Evolutionary conservation across 2,113 vertebrate genomes (phyloP), one percentile per base, ranked within the genome.

Genomic region (Eretmochelys imbricata): DNA sequence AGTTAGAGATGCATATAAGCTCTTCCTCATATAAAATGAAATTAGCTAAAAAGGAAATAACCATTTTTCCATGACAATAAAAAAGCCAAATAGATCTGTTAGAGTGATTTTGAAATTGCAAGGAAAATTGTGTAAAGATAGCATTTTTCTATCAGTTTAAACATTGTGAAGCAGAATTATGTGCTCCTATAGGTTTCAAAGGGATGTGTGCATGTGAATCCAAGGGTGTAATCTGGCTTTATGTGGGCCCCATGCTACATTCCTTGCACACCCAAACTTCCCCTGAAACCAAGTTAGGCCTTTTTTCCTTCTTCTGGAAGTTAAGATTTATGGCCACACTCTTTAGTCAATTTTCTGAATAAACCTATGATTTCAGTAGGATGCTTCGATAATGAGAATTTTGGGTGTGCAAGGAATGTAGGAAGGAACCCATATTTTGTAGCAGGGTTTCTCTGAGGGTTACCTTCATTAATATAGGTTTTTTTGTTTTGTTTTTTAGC

Each of bases 401-500:
- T 82, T 95, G 89, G 92, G 84, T 78, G 46, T 65, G 87, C 85
- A 87, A 95, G 94, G 87, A 96, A 95, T 94, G 90, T 89, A 91
- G 84, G 89, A 92, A 84, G 89, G 95, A 97, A 95, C 89, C 81
- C 59, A 90, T 87, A 95, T 90, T 96, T 91, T 93, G 38, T 78
- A 17, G 72, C 38, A 42, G 19, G 20, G 22, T 22, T 46, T 42
- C 38, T 11, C n/a, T 46, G 19, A 8, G 5, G n/a, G 9, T 95
- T 94, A 93, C 95, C 82, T 87, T 81, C 87, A 88, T 49, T 88
- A 90, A 69, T n/a, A 94, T 25, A 57, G 10, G 4, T 72, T 54
- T 80, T 46, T 49, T 53, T 42, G 50, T 69, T 87, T 51, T 84
- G 88, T 69, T 89, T 88, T 93, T 97, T 84, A 53, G 10, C 1